Conservation (phyloP, 2,113 vertebrate genomes). For the Azemiops feae region DNA sequence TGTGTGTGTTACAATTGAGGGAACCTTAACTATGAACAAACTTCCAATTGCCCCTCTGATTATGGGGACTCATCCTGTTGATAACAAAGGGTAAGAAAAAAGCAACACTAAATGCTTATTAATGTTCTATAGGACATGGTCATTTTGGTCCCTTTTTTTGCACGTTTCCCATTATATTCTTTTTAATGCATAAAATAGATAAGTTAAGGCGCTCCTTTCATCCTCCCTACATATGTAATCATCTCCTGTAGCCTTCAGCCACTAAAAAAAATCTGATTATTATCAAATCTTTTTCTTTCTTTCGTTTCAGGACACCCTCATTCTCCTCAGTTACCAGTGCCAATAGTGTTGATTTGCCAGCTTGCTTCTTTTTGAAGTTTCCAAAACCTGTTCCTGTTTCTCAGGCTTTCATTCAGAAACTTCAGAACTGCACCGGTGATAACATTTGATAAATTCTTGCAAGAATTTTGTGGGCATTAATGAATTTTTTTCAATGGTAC, state of each 20-base stretch:
- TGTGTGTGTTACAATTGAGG: slow-evolving; percentile 91
- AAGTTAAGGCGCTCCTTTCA: neutral
- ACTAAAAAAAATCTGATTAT: neutral
- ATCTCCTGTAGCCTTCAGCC: neutral
- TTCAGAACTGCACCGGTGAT: slow-evolving; percentile 87
- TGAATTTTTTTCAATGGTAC: neutral
- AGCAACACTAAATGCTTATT: accelerated
- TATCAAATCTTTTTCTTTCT: neutral
- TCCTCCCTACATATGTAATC: neutral
- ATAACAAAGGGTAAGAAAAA: slow-evolving; percentile 90
- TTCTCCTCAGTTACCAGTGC: slow-evolving; percentile 93
- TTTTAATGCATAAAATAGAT: neutral
- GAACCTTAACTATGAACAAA: slow-evolving; percentile 86
- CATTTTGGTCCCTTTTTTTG: neutral
- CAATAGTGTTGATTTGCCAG: slow-evolving; percentile 95
- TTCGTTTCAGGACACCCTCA: slow-evolving; percentile 78
- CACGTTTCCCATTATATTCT: neutral
- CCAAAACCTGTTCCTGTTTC: slow-evolving; percentile 91
- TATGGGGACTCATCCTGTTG: slow-evolving; percentile 93
- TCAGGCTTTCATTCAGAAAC: slow-evolving; percentile 88
- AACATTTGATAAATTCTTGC: accelerated
- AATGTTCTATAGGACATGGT: neutral
- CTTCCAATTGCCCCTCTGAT: slow-evolving; percentile 95
- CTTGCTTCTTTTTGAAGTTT: slow-evolving; percentile 97
- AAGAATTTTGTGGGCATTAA: neutral